Evolutionary conservation across 2,888 invertebrate species (phyloP).

Genomic region (Masnerella sp.): DNA sequence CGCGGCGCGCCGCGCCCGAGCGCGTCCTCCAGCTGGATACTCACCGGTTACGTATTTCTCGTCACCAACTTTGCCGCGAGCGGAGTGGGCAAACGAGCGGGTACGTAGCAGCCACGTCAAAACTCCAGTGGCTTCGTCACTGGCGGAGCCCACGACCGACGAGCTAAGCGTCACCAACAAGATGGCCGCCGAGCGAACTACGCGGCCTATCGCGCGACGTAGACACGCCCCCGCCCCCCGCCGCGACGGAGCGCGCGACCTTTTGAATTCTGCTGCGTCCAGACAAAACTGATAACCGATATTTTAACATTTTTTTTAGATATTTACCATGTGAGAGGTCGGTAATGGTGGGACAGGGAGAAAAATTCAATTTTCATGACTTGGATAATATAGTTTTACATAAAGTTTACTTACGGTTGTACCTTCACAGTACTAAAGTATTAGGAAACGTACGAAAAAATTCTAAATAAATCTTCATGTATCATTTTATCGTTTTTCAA

Average conservation of each 20-base stretch:
- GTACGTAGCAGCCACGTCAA: constrained; percentile 96
- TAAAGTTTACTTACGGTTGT: too few relatives aligned
- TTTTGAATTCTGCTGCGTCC: background rate
- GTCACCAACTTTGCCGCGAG: constrained; percentile 95
- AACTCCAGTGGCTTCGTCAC: constrained; percentile 91
- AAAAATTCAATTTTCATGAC: too few relatives aligned
- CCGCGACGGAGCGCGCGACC: background rate
- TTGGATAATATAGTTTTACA: too few relatives aligned
- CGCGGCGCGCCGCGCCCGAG: constrained; percentile 79
- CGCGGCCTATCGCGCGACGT: constrained; percentile 38
- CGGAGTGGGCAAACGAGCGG: constrained; percentile 94
- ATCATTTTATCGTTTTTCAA: too few relatives aligned
- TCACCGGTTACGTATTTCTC: constrained; percentile 97
- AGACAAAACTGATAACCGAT: too few relatives aligned
- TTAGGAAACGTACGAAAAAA: too few relatives aligned
- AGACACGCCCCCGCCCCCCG: constrained; percentile 1
- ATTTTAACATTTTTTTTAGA: too few relatives aligned
- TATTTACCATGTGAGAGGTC: too few relatives aligned
- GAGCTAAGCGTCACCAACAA: constrained; percentile 84
- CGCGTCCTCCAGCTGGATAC: constrained; percentile 82
- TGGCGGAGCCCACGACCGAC: constrained; percentile 85
- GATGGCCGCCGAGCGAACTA: constrained; percentile 58
- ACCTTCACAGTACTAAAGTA: too few relatives aligned
- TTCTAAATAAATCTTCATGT: too few relatives aligned
- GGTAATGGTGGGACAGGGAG: too few relatives aligned